phyloP scores from a whole-genome alignment of 1,140 invertebrate species.

The Brachionus paranguensis region DNA sequence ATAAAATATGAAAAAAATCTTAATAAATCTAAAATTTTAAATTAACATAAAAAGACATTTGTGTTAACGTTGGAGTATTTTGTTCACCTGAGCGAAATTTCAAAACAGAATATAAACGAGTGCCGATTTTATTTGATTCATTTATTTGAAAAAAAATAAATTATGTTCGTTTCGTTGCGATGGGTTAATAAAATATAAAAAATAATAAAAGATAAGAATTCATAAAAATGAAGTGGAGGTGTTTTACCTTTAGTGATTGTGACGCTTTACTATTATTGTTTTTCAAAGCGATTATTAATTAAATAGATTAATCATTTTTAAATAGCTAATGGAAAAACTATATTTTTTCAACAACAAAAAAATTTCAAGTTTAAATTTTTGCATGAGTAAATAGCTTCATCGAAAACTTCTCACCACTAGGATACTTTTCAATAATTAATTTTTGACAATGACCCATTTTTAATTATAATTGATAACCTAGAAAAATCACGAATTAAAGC shows the following conservation, averaged over 20 bases:
- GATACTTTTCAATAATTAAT: background rate
- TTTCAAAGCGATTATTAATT: background rate
- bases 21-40: background rate
- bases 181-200: background rate
- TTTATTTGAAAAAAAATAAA: background rate
- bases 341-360: background rate
- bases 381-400: background rate
- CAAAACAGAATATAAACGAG: background rate
- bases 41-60: conserved; percentile 32
- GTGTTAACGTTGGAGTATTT: background rate
- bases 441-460: background rate
- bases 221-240: background rate
- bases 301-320: background rate
- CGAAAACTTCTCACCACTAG: background rate
- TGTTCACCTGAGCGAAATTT: background rate
- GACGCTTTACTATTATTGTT: background rate
- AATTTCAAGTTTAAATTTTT: background rate
- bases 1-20: background rate
- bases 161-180: background rate
- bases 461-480: background rate
- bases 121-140: background rate
- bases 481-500: background rate
- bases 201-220: background rate
- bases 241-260: background rate
- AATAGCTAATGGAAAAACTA: background rate